Conservation (phyloP, 2,113 vertebrate genomes). For the Muscicapa adusta region DNA sequence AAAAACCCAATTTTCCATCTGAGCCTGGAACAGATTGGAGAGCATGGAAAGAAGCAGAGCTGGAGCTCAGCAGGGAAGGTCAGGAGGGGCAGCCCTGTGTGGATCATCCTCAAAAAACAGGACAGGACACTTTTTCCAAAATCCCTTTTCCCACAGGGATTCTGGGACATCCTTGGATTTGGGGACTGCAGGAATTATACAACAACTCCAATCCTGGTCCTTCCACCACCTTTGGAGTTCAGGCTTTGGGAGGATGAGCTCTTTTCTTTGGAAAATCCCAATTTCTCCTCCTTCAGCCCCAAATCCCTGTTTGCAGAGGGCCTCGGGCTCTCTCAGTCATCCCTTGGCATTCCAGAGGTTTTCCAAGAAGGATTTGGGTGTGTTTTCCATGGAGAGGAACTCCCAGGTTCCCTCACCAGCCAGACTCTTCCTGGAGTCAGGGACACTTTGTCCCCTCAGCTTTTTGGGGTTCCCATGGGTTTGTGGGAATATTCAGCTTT, state of each 20-base stretch:
- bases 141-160: neutral
- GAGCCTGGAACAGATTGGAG: neutral
- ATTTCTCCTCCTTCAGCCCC: neutral
- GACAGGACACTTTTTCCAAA: neutral
- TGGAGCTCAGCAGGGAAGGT: neutral
- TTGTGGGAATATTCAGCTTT: neutral
- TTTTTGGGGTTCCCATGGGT: neutral
- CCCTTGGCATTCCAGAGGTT: neutral
- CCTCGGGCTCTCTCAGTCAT: neutral
- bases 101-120: neutral
- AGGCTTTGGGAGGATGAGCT: neutral
- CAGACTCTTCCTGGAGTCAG: neutral
- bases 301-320: neutral
- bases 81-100: neutral
- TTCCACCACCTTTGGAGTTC: neutral
- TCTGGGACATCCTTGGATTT: neutral
- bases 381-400: neutral
- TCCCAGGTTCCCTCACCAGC: neutral
- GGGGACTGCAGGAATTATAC: neutral
- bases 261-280: neutral
- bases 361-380: neutral
- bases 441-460: neutral
- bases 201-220: neutral
- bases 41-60: fast-evolving
- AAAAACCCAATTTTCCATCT: neutral